These are phyloP conservation scores for Tretioscincus oriximinensis DNA, from an alignment of 2,113 vertebrate species.

Conservation along the genomic window DNA sequence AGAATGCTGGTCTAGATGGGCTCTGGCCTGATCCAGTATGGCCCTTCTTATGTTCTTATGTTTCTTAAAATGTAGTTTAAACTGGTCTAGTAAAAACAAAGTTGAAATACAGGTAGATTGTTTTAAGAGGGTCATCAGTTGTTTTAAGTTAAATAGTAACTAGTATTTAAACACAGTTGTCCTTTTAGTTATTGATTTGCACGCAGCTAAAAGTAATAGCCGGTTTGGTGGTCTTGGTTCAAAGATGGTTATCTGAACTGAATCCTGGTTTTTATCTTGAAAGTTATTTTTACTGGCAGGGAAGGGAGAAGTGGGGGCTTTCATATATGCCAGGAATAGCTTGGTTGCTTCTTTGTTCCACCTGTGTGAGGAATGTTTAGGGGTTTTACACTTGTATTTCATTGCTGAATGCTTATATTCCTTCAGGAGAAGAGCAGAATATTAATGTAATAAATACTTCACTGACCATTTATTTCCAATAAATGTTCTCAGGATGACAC, in stretches of 20 bases:
- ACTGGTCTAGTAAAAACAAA: not conserved
- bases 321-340: not conserved
- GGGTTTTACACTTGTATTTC: not conserved
- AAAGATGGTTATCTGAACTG: conserved; percentile 1
- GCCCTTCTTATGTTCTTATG: too few species aligned
- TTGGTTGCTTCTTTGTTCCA: not conserved
- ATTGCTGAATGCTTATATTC: not conserved
- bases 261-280: conserved; percentile 4
- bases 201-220: not conserved
- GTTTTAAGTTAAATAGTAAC: not conserved
- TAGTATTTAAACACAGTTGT: not conserved
- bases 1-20: too few species aligned
- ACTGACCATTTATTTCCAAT: not conserved
- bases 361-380: not conserved
- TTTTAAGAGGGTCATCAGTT: not conserved
- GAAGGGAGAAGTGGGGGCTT: not conserved
- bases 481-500: conserved; percentile 84
- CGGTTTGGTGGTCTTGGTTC: not conserved
- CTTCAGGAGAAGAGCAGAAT: not conserved
- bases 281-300: not conserved
- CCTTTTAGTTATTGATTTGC: not conserved
- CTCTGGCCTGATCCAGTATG: too few species aligned
- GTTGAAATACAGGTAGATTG: not conserved
- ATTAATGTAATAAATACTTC: not conserved
- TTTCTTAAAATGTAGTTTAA: not conserved